Evolutionary conservation across 2,888 invertebrate species (phyloP).

Genomic region (Zygothrica quintamaculata): DNA sequence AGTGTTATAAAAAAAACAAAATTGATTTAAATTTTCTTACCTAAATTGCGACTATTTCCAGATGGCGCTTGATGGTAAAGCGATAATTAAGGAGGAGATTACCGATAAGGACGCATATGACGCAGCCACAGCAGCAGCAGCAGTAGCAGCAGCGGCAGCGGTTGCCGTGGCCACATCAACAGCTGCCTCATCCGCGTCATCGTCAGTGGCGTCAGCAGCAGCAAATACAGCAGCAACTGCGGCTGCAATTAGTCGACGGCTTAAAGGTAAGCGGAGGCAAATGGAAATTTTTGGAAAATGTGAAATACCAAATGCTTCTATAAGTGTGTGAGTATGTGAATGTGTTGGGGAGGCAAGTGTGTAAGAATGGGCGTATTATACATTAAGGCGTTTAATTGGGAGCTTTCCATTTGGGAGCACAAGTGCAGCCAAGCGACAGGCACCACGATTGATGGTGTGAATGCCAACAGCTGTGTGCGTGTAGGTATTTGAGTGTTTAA

Average conservation of each 20-base stretch:
- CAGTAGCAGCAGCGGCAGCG: conserved; percentile 61
- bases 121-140: conserved; percentile 75
- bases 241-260: conserved; percentile 75
- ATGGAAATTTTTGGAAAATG: not conserved
- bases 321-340: not conserved
- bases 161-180: conserved; percentile 67
- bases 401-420: conserved; percentile 27
- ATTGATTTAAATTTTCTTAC: conserved; percentile 49
- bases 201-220: conserved; percentile 44
- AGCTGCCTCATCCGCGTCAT: conserved; percentile 66
- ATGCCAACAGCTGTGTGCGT: conserved; percentile 59
- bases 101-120: conserved; percentile 86
- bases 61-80: conserved; percentile 87
- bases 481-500: conserved; percentile 1
- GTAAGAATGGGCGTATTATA: conserved; percentile 18
- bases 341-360: not conserved
- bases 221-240: conserved; percentile 58
- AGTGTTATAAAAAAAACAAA: too few relatives aligned
- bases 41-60: conserved; percentile 78
- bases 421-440: conserved; percentile 62
- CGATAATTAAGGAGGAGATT: conserved; percentile 87
- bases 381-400: conserved; percentile 54
- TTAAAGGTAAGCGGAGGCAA: conserved; percentile 59
- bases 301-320: not conserved
- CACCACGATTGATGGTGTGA: conserved; percentile 65